Evolutionary conservation across 2,888 invertebrate genomes (phyloP).

Genomic region (Apodemia zela): DNA sequence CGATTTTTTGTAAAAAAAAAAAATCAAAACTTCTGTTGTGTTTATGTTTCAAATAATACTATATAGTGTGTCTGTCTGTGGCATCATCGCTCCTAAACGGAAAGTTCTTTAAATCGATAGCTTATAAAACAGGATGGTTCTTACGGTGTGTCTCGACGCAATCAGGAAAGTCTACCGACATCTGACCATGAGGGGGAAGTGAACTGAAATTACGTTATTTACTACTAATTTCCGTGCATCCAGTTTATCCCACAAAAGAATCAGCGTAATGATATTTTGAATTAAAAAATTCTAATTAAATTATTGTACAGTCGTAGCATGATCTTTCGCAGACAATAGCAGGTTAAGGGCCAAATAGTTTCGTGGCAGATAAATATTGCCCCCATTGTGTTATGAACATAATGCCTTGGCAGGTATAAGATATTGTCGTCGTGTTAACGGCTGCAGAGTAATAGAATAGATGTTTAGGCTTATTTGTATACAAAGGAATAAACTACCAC

Average conservation of each 20-base stretch:
- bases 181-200: no score
- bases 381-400: slow-evolving; percentile 1
- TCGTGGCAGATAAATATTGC: slow-evolving; percentile 2
- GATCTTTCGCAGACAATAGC: slow-evolving; percentile 3
- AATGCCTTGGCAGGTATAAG: slow-evolving; percentile 8
- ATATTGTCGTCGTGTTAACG: background rate
- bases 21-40: no score
- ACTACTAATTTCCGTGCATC: no score
- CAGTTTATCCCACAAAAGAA: no score
- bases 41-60: no score
- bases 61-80: background rate
- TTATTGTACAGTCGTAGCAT: background rate
- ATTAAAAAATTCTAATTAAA: background rate
- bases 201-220: no score
- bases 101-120: no score
- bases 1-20: no score
- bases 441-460: background rate
- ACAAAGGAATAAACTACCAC: background rate
- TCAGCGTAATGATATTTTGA: background rate
- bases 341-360: slow-evolving; percentile 14
- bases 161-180: no score
- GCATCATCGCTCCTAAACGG: no score
- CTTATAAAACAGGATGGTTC: background rate
- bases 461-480: background rate
- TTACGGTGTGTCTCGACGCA: no score